phyloP scores from a whole-genome alignment of 2,113 vertebrate species.

The Redunca redunca region DNA sequence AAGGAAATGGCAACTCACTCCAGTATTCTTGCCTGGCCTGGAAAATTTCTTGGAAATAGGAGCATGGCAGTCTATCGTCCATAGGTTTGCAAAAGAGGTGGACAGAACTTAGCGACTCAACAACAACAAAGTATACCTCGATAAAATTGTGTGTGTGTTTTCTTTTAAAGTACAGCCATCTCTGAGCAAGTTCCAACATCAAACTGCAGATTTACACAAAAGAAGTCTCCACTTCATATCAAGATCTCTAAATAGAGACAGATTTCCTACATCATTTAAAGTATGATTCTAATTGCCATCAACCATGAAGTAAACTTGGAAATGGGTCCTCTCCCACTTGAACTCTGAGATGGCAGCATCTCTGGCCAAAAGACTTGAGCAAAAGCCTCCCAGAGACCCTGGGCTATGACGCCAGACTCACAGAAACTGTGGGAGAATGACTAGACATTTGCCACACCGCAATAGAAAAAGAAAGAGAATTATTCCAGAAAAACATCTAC shows the following conservation, averaged over 20 bases:
- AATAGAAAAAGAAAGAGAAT: background rate
- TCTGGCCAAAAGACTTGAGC: background rate
- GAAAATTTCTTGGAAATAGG: background rate
- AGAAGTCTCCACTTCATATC: background rate
- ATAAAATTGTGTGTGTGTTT: background rate
- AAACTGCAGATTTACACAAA: background rate
- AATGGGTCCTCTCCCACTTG: fast-evolving
- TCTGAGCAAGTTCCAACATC: background rate
- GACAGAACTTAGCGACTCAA: background rate
- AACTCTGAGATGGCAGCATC: background rate
- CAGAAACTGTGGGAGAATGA: background rate
- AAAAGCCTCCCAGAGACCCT: background rate
- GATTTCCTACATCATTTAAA: background rate
- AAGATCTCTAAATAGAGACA: background rate
- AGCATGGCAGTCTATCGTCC: background rate
- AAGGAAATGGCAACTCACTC: background rate
- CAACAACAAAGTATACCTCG: background rate
- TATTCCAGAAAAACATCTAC: background rate
- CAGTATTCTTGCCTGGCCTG: background rate
- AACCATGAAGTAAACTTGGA: too few species aligned
- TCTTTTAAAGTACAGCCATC: background rate
- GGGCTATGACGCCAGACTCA: background rate
- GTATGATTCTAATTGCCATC: background rate
- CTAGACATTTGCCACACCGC: background rate
- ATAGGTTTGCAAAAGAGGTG: background rate